phyloP scores from a whole-genome alignment of 2,888 invertebrate species.

The Hirudinaria manillensis region DNA sequence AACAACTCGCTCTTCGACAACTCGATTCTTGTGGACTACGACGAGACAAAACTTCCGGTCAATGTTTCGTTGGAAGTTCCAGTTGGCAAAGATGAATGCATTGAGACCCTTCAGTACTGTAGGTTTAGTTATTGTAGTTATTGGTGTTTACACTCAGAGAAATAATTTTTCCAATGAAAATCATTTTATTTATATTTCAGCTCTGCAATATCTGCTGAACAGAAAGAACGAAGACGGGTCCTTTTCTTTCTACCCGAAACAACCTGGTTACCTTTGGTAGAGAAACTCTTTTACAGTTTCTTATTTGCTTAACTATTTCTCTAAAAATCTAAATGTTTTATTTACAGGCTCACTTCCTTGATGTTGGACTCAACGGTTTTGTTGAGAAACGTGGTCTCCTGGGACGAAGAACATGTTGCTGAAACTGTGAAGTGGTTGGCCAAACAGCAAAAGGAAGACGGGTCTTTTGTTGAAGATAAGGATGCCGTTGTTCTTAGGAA shows the following conservation, averaged over 20 bases:
- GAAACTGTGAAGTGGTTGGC: background rate
- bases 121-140: background rate
- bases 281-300: background rate
- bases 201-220: background rate
- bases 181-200: background rate
- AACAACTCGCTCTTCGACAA: too few species aligned
- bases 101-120: background rate
- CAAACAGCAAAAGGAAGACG: too few species aligned
- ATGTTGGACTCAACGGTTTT: too few species aligned
- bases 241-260: background rate
- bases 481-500: background rate
- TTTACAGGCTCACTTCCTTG: background rate
- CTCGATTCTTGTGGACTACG: background rate
- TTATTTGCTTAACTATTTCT: too few species aligned
- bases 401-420: background rate
- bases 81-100: background rate
- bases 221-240: background rate
- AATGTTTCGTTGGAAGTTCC: background rate
- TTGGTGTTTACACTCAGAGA: too few species aligned
- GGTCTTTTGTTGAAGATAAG: background rate
- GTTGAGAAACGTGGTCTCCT: background rate
- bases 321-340: background rate
- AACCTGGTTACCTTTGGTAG: background rate
- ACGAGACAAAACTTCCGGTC: background rate
- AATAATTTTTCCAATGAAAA: background rate